Evolutionary conservation across 2,888 invertebrate species (phyloP), one percentile per base, ranked within the genome.

Genomic region (Cantharis rufa): DNA sequence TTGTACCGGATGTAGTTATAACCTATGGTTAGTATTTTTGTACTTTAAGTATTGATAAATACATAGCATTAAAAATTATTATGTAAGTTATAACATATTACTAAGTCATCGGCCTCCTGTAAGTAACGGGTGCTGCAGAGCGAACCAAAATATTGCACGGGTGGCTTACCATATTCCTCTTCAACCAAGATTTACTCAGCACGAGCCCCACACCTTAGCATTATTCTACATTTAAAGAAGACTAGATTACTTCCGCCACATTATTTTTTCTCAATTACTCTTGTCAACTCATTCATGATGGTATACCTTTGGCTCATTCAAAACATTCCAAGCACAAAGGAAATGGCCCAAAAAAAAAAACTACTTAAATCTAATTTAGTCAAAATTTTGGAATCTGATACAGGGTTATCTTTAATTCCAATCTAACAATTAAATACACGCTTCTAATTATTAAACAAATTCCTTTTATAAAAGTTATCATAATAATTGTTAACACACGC

Each of bases 141-240:
- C 87, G 86, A 82, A 84, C 86, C 48, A 83, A 85, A 87, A 87
- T 87, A 86, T 86, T 85, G 85, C 84, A 87, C 87, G 87, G 87
- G 86, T 87, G 87, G 87, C 85, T 69, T 87, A 86, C 81, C 78
- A 83, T 82, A 82, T 82, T 84, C 82, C 83, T 83, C 81, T 80
- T 84, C 82, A 82, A 82, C 80, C 81, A 79, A 83, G 83, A 85
- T 84, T 83, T 84, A 85, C 84, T 81, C 82, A 84, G 86, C 86
- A 85, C 85, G 85, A 85, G 86, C 84, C 85, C 81, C 72, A 76
- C 79, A 79, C 77, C 79, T 78, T 80, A 78, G 77, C 70, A 78
- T 74, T 74, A 79, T 75, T 71, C 70, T 77, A 69, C 74, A 74
- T 74, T 74, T 68, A 72, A 69, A 70, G 69, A 77, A 74, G 77